Conservation (phyloP, 1,140 invertebrate species). For the Anastrepha obliqua region DNA sequence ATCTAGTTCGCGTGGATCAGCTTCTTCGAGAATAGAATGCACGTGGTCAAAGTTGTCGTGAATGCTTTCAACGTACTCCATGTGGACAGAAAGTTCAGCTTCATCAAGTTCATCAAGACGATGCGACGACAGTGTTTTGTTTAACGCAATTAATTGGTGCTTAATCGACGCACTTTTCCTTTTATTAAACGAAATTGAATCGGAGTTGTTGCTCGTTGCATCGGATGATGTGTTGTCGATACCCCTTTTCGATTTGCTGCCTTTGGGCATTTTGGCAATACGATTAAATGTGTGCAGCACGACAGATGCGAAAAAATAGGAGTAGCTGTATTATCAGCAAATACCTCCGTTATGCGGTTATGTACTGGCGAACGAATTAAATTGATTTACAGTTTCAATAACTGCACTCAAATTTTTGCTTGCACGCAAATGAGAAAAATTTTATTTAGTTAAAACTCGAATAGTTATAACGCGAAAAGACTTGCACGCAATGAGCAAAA, state of each 20-base stretch:
- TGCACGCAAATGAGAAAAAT: not conserved
- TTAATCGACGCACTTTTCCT: not conserved
- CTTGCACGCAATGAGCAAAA: not conserved
- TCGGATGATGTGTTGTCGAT: not conserved
- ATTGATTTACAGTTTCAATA: not conserved
- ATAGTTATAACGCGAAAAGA: not conserved
- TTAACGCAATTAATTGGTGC: not conserved
- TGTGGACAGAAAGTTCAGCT: no score
- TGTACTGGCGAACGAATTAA: not conserved
- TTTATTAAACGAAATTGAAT: slow-evolving; percentile 14
- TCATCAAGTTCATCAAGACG: no score
- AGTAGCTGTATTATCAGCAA: not conserved
- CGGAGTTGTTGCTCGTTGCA: not conserved
- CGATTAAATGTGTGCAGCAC: not conserved
- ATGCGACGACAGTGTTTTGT: no score
- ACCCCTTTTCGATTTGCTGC: not conserved
- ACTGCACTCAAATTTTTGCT: not conserved
- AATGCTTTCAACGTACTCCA: no score
- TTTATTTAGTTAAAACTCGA: no score
- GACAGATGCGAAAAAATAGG: not conserved
- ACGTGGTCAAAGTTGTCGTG: no score
- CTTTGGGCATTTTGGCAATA: not conserved
- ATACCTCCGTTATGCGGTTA: not conserved
- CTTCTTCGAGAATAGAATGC: no score
- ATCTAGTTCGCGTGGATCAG: no score